These are phyloP conservation scores for Cavia porcellus DNA, from an alignment of 2,113 vertebrate species.

Conservation along the genomic window DNA sequence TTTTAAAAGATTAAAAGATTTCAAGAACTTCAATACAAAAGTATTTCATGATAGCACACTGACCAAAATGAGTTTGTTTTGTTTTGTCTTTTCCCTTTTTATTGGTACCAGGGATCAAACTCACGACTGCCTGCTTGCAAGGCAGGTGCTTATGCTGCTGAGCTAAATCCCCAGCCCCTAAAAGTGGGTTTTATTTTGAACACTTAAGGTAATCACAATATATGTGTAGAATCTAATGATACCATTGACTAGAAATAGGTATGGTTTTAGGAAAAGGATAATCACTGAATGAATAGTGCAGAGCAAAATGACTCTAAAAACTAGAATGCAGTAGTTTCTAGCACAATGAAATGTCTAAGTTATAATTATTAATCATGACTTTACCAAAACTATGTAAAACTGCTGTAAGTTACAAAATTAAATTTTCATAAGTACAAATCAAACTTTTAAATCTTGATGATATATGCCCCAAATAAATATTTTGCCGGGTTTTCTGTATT, in stretches of 20 bases:
- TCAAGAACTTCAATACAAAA: background rate
- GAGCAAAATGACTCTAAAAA: background rate
- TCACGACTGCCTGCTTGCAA: no score
- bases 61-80: no score
- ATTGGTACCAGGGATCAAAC: no score
- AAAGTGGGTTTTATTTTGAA: background rate
- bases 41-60: background rate
- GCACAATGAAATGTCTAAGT: background rate
- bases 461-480: background rate
- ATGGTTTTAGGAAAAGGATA: background rate
- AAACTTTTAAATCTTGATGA: background rate
- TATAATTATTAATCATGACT: background rate
- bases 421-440: background rate
- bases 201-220: background rate
- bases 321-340: background rate
- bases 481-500: background rate
- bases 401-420: background rate
- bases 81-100: no score
- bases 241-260: background rate
- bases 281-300: background rate
- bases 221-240: background rate
- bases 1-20: background rate
- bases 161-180: no score
- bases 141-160: no score
- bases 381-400: background rate